Base-by-base conservation (phyloP, 2,888 invertebrate species). In the Pammene fasciana region DNA sequence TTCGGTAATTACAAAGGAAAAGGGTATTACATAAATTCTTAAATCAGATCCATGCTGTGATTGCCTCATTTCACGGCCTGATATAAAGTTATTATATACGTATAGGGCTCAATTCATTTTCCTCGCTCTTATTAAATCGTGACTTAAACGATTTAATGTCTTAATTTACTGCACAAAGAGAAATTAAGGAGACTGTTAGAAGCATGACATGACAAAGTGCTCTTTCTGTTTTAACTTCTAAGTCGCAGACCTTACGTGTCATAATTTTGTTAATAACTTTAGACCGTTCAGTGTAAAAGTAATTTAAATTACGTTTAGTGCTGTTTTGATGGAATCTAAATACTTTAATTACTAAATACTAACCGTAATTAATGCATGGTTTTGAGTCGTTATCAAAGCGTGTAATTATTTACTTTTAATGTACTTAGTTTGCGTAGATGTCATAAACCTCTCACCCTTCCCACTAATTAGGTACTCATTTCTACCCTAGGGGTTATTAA, bases 171-270 rank as follows among this genome's bases (percentile, higher is more conserved):
- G 86, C 83, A 87, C 90, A 89, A 90, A 89, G 89, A 86, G 88
- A 89, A 87, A 89, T 90, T 90, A 89, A 90, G 88, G 85, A 87
- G 86, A 83, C 86, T 86, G 89, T 89, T 92, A 89, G 90, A 87
- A 90, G 89, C 90, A 82, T 86, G 88, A 90, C 89, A 88, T 90
- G 90, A 90, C 87, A 87, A 85, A 91, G 91, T 88, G 89, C 87
- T 87, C 87, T 86, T 87, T 87, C 86, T 86, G 84, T 88, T 88
- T 88, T 88, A 89, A 90, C 88, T 90, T 88, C 85, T 85, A 85
- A 88, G 87, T 86, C 85, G 84, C 86, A 84, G 86, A 84, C 86
- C 83, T 85, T 85, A 86, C 85, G 86, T 87, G 85, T 78, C 83
- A 85, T 86, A 86, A 89, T 88, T 89, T 86, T 76, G 78, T 86